A percentile compares a stretch with the other conserved stretches of the same genome.
Conservation (phyloP, 2,888 invertebrate species). For the Yponomeuta evonymella region DNA sequence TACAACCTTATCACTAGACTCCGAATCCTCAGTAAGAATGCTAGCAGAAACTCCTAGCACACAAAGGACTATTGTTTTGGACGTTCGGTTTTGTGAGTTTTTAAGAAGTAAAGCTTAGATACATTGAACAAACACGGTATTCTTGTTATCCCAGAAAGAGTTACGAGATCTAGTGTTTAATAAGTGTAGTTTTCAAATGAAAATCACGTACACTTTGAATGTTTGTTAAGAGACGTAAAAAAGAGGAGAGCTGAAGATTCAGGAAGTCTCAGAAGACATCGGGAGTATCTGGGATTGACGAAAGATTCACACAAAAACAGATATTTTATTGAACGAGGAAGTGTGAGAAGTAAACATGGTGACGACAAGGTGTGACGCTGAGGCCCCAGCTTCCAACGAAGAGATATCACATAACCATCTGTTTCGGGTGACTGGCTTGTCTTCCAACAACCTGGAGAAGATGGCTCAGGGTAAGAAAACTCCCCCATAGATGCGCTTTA, state of each 20-base stretch:
- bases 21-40: slow-evolving; percentile 9
- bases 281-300: background rate
- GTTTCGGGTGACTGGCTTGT: slow-evolving; percentile 61
- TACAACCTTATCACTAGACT: slow-evolving; percentile 3
- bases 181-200: too few relatives aligned
- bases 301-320: background rate
- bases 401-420: slow-evolving; percentile 63
- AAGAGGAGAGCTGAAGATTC: background rate
- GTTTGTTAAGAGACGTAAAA: too few relatives aligned
- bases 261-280: background rate
- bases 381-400: slow-evolving; percentile 36
- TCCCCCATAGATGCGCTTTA: too few relatives aligned
- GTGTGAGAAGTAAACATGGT: slow-evolving; percentile 35
- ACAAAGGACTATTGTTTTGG: background rate
- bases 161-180: too few relatives aligned
- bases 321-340: slow-evolving; percentile 1
- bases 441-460: slow-evolving; percentile 58
- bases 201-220: too few relatives aligned
- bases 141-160: too few relatives aligned
- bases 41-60: background rate
- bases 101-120: background rate
- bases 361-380: slow-evolving; percentile 38
- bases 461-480: slow-evolving; percentile 49
- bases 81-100: slow-evolving; percentile 6
- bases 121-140: background rate